Base-by-base conservation (phyloP, 2,113 vertebrate genomes). In the Bostrychus sinensis region DNA sequence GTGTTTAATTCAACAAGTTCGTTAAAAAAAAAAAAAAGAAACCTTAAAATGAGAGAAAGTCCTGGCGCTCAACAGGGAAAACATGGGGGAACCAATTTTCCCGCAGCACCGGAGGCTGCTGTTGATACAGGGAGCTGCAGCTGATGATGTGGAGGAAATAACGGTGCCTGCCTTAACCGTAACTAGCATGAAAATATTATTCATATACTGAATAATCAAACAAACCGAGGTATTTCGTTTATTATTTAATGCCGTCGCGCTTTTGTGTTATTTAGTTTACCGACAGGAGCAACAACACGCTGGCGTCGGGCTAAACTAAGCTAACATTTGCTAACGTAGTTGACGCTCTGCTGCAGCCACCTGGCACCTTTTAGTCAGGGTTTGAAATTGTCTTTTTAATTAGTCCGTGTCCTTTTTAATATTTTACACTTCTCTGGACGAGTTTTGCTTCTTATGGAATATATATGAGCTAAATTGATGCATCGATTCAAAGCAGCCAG, bases 391-490 rank as follows among this genome's bases (percentile, higher is more conserved):
- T 50, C 3, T 50, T 2, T 12, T 3, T 9, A 5, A 7, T 51
- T 28, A 7, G 16, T 14, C 23, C 4, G 1, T 3, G 3, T 22
- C 10, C 3, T 23, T 48, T 23, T 25, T 46, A 23, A 23, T 14
- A 1, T 2, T 25, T 0, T 25, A 25, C 4, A 25, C 1, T 20
- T 22, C 9, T 22, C 1, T 46, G 32, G 32, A 34, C 32, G 2
- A 10, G 5, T 8, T 12, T 48, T 48, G 1, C 1, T 30, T 6
- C 16, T 51, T 26, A 9, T 16, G 39, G 1, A 55, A 48, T 62
- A 70, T 4, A 58, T 51, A 79, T 83, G 75, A 83, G 78, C 50
- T 84, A 81, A 88, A 67, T 45, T 53, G 62, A 83, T 65, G 82
- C 60, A 62, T 57, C 75, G 81, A 81, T 72, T 72, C 4, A 68